Evolutionary conservation across 1,140 invertebrate genomes (phyloP).

Genomic region (Temnothorax curvispinosus): DNA sequence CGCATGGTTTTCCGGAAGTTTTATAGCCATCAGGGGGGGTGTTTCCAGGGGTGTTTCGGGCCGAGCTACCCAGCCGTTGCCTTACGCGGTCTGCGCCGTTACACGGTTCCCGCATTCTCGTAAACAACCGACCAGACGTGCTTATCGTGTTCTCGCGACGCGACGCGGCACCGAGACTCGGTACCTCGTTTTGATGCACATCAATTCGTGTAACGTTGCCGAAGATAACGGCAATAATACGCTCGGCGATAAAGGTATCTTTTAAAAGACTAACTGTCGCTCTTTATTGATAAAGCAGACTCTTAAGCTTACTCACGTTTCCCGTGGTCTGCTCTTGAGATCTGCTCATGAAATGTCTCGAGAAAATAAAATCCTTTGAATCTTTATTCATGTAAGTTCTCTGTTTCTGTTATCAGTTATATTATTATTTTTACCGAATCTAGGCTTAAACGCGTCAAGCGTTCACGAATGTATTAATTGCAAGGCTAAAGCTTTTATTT

Average conservation of each 20-base stretch:
- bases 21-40: conserved; percentile 75
- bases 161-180: conserved; percentile 29
- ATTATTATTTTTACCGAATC: neutral
- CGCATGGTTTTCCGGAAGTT: conserved; percentile 74
- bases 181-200: conserved; percentile 39
- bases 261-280: neutral
- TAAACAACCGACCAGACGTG: conserved; percentile 73
- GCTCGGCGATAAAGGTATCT: neutral
- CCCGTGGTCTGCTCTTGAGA: neutral
- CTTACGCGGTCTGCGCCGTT: conserved; percentile 70
- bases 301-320: neutral
- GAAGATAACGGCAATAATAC: conserved; percentile 37
- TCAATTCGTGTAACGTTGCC: conserved; percentile 29
- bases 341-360: neutral
- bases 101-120: conserved; percentile 76
- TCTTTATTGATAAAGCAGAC: neutral
- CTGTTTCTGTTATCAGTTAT: too few species aligned
- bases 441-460: neutral
- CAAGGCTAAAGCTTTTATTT: neutral
- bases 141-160: conserved; percentile 72
- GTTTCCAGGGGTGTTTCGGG: conserved; percentile 67
- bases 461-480: neutral
- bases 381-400: neutral
- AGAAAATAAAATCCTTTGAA: neutral
- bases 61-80: conserved; percentile 67